Conservation (phyloP, 1,140 invertebrate species). For the Zaprionus vittiger region DNA sequence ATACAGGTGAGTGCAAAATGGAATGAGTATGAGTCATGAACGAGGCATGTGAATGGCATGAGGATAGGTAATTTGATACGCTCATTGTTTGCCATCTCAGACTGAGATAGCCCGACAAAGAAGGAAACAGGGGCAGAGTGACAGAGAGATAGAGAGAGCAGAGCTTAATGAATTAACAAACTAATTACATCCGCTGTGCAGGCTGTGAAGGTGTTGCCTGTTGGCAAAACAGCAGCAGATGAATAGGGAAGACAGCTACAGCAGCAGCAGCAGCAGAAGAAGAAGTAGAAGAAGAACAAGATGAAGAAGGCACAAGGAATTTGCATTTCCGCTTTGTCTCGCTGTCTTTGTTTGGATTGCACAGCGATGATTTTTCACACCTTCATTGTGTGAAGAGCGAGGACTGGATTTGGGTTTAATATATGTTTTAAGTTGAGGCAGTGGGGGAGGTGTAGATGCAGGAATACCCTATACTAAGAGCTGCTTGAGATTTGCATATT, state of each 20-base stretch:
- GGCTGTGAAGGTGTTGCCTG: conserved; percentile 64
- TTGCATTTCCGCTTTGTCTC: conserved; percentile 73
- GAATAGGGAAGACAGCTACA: not conserved
- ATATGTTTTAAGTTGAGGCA: not conserved
- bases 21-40: conserved; percentile 18
- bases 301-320: conserved; percentile 36
- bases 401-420: not conserved
- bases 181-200: conserved; percentile 71
- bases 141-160: not conserved
- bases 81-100: conserved; percentile 24
- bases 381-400: conserved; percentile 16
- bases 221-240: conserved; percentile 72
- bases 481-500: not conserved
- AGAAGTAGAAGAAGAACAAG: not conserved
- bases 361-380: conserved; percentile 77
- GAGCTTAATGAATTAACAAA: conserved; percentile 64
- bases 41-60: conserved; percentile 11
- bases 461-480: not conserved
- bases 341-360: conserved; percentile 69
- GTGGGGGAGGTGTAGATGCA: not conserved
- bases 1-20: conserved; percentile 95
- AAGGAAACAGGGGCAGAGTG: not conserved
- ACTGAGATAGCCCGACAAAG: not conserved
- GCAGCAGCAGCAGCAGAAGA: not conserved
- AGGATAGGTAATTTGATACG: conserved; percentile 42